These are phyloP conservation scores for Drosophila nr. perissopoda DNA, from an alignment of 2,888 invertebrate species.

Conservation along the genomic window DNA sequence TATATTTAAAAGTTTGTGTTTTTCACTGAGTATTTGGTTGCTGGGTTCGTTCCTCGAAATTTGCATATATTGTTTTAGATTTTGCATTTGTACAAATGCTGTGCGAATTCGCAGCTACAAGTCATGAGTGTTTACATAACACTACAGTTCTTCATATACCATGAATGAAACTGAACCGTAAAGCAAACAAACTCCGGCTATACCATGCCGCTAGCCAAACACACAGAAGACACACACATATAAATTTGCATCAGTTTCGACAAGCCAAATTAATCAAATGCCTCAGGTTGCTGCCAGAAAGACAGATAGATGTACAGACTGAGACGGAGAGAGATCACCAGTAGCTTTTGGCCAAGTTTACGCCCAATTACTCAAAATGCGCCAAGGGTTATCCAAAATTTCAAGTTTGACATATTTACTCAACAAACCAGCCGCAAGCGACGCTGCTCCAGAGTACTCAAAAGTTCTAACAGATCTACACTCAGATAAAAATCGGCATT, in stretches of 20 bases:
- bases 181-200: conserved; percentile 68
- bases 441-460: conserved; percentile 36
- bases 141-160: conserved; percentile 53
- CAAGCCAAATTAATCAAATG: conserved; percentile 70
- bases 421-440: conserved; percentile 67
- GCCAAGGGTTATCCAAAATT: conserved; percentile 42
- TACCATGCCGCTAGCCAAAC: conserved; percentile 39
- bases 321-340: conserved; percentile 19
- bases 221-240: not conserved
- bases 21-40: conserved; percentile 30
- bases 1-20: conserved; percentile 66
- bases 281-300: conserved; percentile 44
- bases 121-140: conserved; percentile 76
- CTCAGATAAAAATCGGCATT: not conserved
- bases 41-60: conserved; percentile 56
- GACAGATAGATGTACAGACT: not conserved
- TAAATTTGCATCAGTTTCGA: conserved; percentile 74
- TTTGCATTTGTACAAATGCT: conserved; percentile 57
- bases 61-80: conserved; percentile 67
- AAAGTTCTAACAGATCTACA: conserved; percentile 7
- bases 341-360: conserved; percentile 63
- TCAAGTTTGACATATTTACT: conserved; percentile 75
- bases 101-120: conserved; percentile 53
- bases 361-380: conserved; percentile 70
- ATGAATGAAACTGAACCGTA: conserved; percentile 80